Evolutionary conservation across 2,113 vertebrate species (phyloP), one percentile per base, ranked within the genome.

Genomic region (Lasiurus borealis): DNA sequence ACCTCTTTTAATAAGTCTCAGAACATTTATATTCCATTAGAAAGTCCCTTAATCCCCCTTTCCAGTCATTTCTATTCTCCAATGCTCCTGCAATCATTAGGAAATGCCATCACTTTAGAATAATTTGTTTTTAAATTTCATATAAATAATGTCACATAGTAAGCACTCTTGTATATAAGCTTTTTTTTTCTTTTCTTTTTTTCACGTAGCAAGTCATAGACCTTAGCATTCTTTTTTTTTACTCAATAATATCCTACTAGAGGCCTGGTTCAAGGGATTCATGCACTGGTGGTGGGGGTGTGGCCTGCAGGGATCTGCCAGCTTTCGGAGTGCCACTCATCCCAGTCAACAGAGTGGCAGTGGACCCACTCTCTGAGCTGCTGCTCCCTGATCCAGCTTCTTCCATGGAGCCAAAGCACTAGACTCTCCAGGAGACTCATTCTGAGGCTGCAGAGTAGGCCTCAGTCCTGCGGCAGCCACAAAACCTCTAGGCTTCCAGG

Each of bases 171-270:
- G 10, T 69, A 5, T 50, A 14, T 66, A 57, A 6, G 8, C 14
- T 46, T 46, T 73, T 73, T 68, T 18, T 14, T 78, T 93, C 90
- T 29, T n/a, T n/a, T n/a, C 10, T 78, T 93, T 90, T 76, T 25
- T 12, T 57, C 14, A 34, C 31, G 40, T 31, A 52, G 27, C 8
- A 85, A 34, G 7, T 75, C 31, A 72, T 29, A 31, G 40, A 59
- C 8, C 18, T 77, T 77, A 34, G 29, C 4, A 21, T 94, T 80
- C 2, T 72, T 2, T 72, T 44, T 69, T 82, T 54, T 71, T 46
- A 77, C 23, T 71, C 15, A 64, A 66, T 85, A 57, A 48, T n/a
- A 57, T 46, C 5, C 23, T 59, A 11, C 57, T 59, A 59, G 57
- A 25, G 57, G 57, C 57, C 57, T 4, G 8, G 57, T 59, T 9